Conservation (phyloP, 2,797 vertebrate species). For the Cryptoblepharus egeriae region DNA sequence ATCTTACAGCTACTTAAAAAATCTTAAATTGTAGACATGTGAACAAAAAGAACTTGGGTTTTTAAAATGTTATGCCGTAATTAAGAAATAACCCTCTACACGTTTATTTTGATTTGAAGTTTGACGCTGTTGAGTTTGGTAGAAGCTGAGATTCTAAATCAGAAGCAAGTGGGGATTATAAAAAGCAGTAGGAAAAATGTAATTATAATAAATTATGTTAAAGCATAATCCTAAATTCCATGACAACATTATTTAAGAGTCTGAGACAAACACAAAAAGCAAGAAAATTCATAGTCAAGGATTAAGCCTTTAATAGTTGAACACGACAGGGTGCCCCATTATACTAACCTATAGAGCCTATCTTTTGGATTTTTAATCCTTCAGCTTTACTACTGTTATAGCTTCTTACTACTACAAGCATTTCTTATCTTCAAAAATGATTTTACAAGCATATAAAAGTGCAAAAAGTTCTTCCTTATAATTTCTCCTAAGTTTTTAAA, state of each 20-base stretch:
- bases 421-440: constrained; percentile 57
- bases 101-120: constrained; percentile 30
- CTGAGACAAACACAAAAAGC: constrained; percentile 69
- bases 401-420: constrained; percentile 46
- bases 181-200: constrained; percentile 31
- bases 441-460: constrained; percentile 40
- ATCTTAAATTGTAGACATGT: background rate
- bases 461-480: constrained; percentile 1
- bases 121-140: constrained; percentile 6
- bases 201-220: constrained; percentile 69
- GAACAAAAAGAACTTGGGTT: constrained; percentile 11
- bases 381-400: constrained; percentile 57
- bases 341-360: constrained; percentile 59
- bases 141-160: constrained; percentile 40
- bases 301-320: constrained; percentile 71
- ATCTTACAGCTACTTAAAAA: background rate
- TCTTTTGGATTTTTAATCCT: constrained; percentile 61
- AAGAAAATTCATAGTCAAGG: constrained; percentile 67
- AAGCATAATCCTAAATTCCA: constrained; percentile 69
- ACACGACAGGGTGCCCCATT: constrained; percentile 69
- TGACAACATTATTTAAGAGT: constrained; percentile 67
- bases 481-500: constrained; percentile 55
- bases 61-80: background rate
- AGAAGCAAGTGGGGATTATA: constrained; percentile 30
- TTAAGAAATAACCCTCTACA: background rate